phyloP scores from a whole-genome alignment of 2,888 invertebrate species.

The Ornithoptera alexandrae region DNA sequence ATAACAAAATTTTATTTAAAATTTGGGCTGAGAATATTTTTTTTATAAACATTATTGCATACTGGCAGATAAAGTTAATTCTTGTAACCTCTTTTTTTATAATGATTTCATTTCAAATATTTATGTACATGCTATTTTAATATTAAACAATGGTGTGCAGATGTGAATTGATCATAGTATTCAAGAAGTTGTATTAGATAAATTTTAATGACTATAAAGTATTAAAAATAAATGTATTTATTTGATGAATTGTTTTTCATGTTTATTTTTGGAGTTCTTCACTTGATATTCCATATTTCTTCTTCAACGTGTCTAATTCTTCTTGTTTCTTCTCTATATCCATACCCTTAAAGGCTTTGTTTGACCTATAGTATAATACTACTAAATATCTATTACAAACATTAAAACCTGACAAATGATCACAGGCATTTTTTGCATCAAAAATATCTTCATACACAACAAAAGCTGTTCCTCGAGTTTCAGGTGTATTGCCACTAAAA shows the following conservation, averaged over 20 bases:
- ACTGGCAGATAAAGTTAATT: too few relatives aligned
- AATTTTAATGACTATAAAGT: too few relatives aligned
- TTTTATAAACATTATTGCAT: too few relatives aligned
- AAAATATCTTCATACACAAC: constrained; percentile 99
- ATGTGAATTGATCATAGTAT: too few relatives aligned
- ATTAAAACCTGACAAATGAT: constrained; percentile 99
- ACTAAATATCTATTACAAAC: constrained; percentile 99
- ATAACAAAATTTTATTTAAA: too few relatives aligned
- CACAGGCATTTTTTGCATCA: constrained; percentile 99
- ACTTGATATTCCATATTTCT: constrained; percentile 91
- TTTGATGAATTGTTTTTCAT: not conserved
- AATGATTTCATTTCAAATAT: too few relatives aligned
- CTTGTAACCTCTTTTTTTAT: too few relatives aligned
- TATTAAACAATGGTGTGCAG: too few relatives aligned
- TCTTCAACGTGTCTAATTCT: constrained; percentile 96
- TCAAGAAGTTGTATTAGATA: too few relatives aligned
- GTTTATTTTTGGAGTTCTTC: constrained; percentile 73
- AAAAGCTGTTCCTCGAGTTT: constrained; percentile 99
- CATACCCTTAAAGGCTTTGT: constrained; percentile 96
- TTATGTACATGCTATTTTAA: too few relatives aligned
- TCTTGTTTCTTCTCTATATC: constrained; percentile 98
- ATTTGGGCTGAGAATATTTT: too few relatives aligned
- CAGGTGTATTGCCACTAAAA: constrained; percentile 95
- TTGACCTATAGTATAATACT: constrained; percentile 98
- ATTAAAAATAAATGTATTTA: not conserved